phyloP scores from a whole-genome alignment of 2,113 vertebrate species.

The Psettodes erumei region DNA sequence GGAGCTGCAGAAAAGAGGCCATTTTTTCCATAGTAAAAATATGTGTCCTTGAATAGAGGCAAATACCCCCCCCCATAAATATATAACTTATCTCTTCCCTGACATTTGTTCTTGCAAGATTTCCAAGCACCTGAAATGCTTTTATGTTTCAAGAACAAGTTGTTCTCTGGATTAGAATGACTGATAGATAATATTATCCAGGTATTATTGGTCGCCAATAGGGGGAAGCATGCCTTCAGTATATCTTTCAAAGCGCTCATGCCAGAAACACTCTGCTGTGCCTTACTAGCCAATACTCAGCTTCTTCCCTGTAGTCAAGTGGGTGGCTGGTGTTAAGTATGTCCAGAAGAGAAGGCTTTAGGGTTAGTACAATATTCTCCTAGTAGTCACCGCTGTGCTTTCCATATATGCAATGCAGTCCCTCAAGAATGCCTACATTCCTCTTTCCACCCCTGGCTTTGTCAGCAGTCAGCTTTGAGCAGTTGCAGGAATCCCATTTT shows the following conservation, averaged over 20 bases:
- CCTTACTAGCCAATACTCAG: conserved; percentile 35
- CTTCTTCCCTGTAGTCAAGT: conserved; percentile 40
- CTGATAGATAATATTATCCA: conserved; percentile 18
- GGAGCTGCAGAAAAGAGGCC: not conserved
- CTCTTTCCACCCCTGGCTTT: conserved; percentile 47
- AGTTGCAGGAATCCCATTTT: conserved; percentile 63
- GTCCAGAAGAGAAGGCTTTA: conserved; percentile 62
- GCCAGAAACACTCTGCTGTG: conserved; percentile 35
- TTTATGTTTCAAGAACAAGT: conserved; percentile 32
- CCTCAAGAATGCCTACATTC: conserved; percentile 57
- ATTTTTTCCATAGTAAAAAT: not conserved
- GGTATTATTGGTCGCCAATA: conserved; percentile 39
- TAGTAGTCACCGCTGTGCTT: conserved; percentile 49
- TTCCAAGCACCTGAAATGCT: conserved; percentile 25
- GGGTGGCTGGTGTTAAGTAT: conserved; percentile 56
- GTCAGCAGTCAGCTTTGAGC: conserved; percentile 63
- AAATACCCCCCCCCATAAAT: not conserved
- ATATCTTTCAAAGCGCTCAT: conserved; percentile 28
- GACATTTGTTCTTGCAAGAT: conserved; percentile 10
- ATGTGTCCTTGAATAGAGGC: not conserved
- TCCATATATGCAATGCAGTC: conserved; percentile 53
- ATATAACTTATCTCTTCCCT: not conserved
- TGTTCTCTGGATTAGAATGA: conserved; percentile 40
- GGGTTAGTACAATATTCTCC: conserved; percentile 53
- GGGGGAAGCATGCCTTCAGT: conserved; percentile 29